Base-by-base conservation (phyloP, 1,140 invertebrate genomes). In the Apis laboriosa region DNA sequence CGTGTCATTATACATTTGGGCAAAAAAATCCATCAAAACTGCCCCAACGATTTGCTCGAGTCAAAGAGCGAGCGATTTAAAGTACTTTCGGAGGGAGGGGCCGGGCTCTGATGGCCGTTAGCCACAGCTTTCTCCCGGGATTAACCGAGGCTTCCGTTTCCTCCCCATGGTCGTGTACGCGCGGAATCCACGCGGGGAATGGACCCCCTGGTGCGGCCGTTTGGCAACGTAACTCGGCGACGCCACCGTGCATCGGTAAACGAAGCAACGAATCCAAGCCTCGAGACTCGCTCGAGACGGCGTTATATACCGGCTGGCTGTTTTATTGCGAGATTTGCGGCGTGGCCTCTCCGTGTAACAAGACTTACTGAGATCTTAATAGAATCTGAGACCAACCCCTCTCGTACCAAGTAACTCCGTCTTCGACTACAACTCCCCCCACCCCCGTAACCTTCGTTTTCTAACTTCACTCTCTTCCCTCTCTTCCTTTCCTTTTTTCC, bases 291-390 rank as follows among this genome's bases (percentile, higher is more conserved):
- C n/a, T 75, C 61, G 24, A 85, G 88, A 75, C 77, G 84, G 84
- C 77, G 90, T 89, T 89, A 89, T 91, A 91, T 89, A 91, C 89
- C 90, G 89, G 88, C 34, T 91, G 92, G 92, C 92, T 92, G 93
- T 94, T 94, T 94, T 94, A 94, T 94, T 93, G 93, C 92, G 90
- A 93, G 93, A 94, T 93, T 93, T 94, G 93, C 93, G 92, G 92
- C 90, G 89, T 92, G 89, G 90, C 90, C 90, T 91, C 90, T 88
- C 84, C 84, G 87, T 91, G 92, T 94, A 94, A 93, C 93, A 93
- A 93, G 93, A 93, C 93, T 93, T 93, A 92, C 92, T 90, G 92
- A 93, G 93, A 94, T 94, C 93, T 93, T 94, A 94, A 94, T 94
- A 93, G 93, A 94, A 94, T 94, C 93, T 94, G 84, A 91, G 90